Conservation (phyloP, 2,113 vertebrate genomes). For the Odobenus rosmarus region DNA sequence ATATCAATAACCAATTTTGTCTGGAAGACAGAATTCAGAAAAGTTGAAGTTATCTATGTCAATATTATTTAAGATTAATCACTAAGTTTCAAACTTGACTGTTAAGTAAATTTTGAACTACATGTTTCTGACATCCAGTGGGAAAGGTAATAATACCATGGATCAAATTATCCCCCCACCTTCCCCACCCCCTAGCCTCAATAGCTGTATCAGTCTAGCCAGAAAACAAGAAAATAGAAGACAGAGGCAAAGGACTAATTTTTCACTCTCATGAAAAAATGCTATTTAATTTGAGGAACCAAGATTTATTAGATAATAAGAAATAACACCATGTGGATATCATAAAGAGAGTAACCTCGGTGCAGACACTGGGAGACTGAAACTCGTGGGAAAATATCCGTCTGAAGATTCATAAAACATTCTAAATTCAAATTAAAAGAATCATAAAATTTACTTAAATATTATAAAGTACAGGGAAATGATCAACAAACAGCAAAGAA, state of each 20-base stretch:
- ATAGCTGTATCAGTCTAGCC: not conserved
- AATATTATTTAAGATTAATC: not conserved
- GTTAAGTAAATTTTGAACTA: not conserved
- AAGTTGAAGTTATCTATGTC: not conserved
- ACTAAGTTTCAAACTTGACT: not conserved
- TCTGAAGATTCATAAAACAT: not conserved
- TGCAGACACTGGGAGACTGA: not conserved
- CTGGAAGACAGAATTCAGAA: not conserved
- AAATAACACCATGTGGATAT: not conserved
- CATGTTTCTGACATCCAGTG: not conserved
- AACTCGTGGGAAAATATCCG: not conserved
- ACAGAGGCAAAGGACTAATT: not conserved
- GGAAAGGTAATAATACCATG: not conserved
- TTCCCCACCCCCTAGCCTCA: not conserved
- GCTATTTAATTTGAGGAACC: not conserved
- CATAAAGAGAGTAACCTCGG: not conserved
- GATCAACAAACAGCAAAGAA: not conserved
- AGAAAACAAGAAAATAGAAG: not conserved
- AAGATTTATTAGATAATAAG: not conserved
- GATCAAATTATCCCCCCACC: not conserved
- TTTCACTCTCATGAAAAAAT: not conserved
- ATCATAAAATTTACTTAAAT: not conserved
- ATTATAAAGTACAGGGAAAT: not conserved
- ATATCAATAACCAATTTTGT: not conserved
- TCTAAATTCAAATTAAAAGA: not conserved